A percentile compares a stretch with the other conserved stretches of the same genome.
phyloP scores from a whole-genome alignment of 1,140 invertebrate species.

The Tenebrio molitor region DNA sequence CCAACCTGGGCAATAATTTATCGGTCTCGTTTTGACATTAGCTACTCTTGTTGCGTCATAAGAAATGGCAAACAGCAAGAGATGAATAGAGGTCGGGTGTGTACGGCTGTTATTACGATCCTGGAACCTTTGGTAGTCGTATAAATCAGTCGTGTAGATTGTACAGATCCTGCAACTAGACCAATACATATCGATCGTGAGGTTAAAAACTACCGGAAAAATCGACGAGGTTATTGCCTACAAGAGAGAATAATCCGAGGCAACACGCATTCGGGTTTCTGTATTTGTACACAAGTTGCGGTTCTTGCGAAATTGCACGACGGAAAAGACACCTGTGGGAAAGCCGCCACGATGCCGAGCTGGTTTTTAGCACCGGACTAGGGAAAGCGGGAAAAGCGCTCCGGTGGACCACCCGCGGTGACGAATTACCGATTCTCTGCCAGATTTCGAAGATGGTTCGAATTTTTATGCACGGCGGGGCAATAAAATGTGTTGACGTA shows the following conservation, averaged over 20 bases:
- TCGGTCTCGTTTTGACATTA: conserved; percentile 37
- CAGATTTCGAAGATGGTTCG: background rate
- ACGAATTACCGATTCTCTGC: background rate
- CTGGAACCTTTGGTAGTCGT: conserved; percentile 51
- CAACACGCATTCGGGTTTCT: conserved; percentile 29
- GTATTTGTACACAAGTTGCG: conserved; percentile 15
- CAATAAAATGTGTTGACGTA: background rate
- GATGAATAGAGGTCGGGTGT: conserved; percentile 38
- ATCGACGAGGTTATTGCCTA: conserved; percentile 47
- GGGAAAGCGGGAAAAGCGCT: background rate
- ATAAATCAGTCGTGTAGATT: conserved; percentile 59
- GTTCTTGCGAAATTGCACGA: background rate
- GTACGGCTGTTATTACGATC: conserved; percentile 43
- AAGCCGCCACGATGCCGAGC: background rate
- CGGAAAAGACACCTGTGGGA: conserved; percentile 5
- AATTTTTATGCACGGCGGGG: background rate
- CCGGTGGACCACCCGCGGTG: background rate
- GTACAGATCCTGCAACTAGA: conserved; percentile 60
- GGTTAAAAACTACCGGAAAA: conserved; percentile 60
- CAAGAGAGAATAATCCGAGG: conserved; percentile 9
- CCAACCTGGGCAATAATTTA: conserved; percentile 20
- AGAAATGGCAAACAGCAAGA: conserved; percentile 36
- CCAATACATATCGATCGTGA: conserved; percentile 60
- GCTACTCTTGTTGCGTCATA: conserved; percentile 36
- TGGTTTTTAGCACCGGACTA: background rate